Conservation (phyloP, 2,888 invertebrate species). For the Pteria penguin region DNA sequence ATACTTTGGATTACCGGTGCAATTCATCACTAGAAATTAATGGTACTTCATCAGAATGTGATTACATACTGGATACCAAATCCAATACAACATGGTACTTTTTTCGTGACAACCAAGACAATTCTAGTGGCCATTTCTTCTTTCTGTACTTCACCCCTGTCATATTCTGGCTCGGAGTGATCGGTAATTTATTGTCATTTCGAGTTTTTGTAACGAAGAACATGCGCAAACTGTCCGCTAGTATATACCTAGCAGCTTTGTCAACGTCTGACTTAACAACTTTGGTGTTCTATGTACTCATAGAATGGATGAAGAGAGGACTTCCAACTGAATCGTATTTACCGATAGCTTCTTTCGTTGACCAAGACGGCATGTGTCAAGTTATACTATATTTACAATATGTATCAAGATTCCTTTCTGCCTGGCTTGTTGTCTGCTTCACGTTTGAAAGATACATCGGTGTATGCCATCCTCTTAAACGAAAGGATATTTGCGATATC, state of each 20-base stretch:
- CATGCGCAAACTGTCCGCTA: conserved; percentile 85
- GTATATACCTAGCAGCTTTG: conserved; percentile 88
- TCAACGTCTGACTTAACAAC: conserved; percentile 89
- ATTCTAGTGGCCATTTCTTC: conserved; percentile 65
- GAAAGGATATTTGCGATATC: conserved; percentile 69
- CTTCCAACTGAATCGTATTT: conserved; percentile 51
- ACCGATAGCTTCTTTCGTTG: conserved; percentile 53
- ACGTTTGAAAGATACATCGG: conserved; percentile 76
- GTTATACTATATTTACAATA: conserved; percentile 86
- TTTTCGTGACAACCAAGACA: no score
- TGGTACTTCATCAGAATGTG: no score
- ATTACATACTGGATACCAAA: no score
- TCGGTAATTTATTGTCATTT: conserved; percentile 88
- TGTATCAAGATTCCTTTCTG: conserved; percentile 73
- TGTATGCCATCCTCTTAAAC: conserved; percentile 72
- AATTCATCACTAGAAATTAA: no score
- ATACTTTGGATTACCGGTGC: no score
- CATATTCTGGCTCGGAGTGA: conserved; percentile 86
- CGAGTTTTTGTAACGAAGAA: conserved; percentile 88
- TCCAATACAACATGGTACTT: no score
- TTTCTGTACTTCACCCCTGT: conserved; percentile 87
- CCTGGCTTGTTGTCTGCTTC: conserved; percentile 76
- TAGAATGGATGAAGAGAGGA: conserved; percentile 75
- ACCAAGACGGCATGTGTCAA: conserved; percentile 85
- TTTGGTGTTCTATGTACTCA: conserved; percentile 82